Conservation (phyloP, 1,140 invertebrate genomes). For the Phymorhynchus buccinoides region DNA sequence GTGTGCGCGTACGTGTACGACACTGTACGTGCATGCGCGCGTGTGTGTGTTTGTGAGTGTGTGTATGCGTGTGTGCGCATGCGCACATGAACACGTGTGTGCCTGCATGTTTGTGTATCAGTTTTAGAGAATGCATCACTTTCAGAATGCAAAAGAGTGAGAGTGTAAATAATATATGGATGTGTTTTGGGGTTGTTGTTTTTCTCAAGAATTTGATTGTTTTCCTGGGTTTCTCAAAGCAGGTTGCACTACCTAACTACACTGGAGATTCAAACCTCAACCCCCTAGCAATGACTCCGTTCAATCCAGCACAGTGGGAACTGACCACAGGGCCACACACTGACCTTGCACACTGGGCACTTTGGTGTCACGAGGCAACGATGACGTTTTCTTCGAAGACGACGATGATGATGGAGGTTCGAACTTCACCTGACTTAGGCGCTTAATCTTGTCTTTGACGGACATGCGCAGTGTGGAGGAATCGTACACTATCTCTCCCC, state of each 20-base stretch:
- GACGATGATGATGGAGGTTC: conserved; percentile 2
- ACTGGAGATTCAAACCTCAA: neutral
- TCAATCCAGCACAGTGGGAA: neutral
- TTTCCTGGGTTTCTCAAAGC: neutral
- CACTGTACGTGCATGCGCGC: too few relatives aligned
- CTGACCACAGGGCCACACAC: too few relatives aligned
- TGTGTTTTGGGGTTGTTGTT: too few relatives aligned
- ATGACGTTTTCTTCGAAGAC: conserved; percentile 36
- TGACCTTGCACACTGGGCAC: conserved; percentile 35
- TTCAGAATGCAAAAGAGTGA: too few relatives aligned
- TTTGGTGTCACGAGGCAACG: conserved; percentile 47
- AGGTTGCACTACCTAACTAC: neutral
- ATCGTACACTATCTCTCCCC: conserved; percentile 51
- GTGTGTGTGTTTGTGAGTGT: too few relatives aligned
- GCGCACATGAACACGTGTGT: neutral
- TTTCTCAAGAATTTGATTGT: too few relatives aligned
- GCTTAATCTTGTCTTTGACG: conserved; percentile 58
- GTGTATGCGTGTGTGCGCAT: too few relatives aligned
- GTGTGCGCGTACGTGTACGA: too few relatives aligned
- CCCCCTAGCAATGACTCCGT: neutral
- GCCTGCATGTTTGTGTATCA: neutral
- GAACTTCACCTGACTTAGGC: conserved; percentile 44
- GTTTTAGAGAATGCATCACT: too few relatives aligned
- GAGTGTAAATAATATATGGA: too few relatives aligned
- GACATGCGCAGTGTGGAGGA: conserved; percentile 52